Conservation (phyloP, 2,797 vertebrate genomes). For the Cyclura pinguis region DNA sequence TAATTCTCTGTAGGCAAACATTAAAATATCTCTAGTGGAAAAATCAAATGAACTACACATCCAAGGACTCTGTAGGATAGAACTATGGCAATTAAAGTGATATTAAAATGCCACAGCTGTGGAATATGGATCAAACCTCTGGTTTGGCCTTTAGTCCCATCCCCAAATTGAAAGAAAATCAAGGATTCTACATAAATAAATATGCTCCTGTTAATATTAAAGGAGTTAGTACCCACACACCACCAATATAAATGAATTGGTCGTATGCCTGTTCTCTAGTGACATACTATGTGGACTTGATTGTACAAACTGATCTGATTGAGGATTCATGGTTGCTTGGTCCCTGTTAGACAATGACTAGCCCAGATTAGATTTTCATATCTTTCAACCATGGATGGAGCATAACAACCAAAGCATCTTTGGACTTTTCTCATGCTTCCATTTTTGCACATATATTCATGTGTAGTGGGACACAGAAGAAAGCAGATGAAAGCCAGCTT, state of each 20-base stretch:
- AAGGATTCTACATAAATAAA: neutral
- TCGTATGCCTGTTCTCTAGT: neutral
- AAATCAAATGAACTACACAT: neutral
- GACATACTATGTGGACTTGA: neutral
- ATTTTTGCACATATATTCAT: neutral
- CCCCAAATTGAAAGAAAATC: neutral
- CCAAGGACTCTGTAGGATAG: neutral
- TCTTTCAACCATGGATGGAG: neutral
- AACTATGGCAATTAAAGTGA: neutral
- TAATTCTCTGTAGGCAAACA: too few species aligned
- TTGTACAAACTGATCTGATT: too few species aligned
- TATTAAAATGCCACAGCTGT: neutral
- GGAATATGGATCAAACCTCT: neutral
- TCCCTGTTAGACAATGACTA: neutral
- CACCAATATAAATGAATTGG: neutral
- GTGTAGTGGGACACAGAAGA: neutral
- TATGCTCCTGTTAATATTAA: too few species aligned
- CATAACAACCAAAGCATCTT: neutral
- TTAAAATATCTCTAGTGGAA: too few species aligned
- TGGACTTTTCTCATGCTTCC: neutral
- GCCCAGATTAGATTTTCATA: neutral
- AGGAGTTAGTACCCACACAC: too few species aligned
- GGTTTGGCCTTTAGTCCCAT: neutral
- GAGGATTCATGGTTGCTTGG: neutral
- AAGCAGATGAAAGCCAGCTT: neutral